Evolutionary conservation across 1,140 invertebrate genomes (phyloP).

Genomic region (Brachionus calyciflorus): DNA sequence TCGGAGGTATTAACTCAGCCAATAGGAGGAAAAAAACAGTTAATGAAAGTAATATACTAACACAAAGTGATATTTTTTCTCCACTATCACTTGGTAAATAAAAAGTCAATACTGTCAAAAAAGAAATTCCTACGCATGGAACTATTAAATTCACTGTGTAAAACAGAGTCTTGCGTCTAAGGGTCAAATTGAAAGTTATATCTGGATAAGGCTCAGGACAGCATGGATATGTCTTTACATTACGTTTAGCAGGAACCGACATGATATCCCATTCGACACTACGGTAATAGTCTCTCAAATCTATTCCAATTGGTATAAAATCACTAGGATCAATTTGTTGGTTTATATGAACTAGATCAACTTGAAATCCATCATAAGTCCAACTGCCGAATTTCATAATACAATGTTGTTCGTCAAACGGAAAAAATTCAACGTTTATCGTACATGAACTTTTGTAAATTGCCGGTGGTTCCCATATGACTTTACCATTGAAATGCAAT

Average conservation of each 20-base stretch:
- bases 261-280: conserved; percentile 99
- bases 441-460: conserved; percentile 99
- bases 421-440: conserved; percentile 97
- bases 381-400: conserved; percentile 36
- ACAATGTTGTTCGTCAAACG: conserved; percentile 83
- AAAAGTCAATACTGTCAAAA: conserved; percentile 96
- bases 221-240: conserved; percentile 73
- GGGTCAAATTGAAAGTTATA: conserved; percentile 97
- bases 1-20: conserved; percentile 97
- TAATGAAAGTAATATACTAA: conserved; percentile 95
- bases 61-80: conserved; percentile 94
- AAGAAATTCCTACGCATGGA: conserved; percentile 95
- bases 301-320: conserved; percentile 63
- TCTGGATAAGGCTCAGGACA: conserved; percentile 89
- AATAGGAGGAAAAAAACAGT: conserved; percentile 97
- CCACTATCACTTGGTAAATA: conserved; percentile 96
- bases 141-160: conserved; percentile 99
- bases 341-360: conserved; percentile 67
- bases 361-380: conserved; percentile 67
- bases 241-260: conserved; percentile 68
- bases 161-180: conserved; percentile 87
- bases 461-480: conserved; percentile 90
- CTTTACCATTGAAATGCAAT: conserved; percentile 75
- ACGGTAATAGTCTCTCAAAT: conserved; percentile 89
- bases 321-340: conserved; percentile 70